Base-by-base conservation (phyloP, 2,797 vertebrate genomes). In the Acrocephalus scirpaceus region DNA sequence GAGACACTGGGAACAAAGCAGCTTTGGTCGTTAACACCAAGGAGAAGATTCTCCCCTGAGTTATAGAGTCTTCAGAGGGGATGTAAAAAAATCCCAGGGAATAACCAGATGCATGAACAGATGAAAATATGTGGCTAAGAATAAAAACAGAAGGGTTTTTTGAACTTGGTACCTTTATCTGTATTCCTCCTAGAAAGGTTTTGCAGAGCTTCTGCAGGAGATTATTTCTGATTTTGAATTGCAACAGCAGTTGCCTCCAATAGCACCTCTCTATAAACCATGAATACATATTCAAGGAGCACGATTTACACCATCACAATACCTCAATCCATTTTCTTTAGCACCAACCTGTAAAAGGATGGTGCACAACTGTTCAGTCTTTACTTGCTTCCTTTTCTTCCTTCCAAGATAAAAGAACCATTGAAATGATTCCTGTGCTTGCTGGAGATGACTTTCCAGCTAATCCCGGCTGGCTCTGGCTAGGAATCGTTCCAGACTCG, bases 331-430 rank as follows among this genome's bases (percentile, higher is more conserved):
- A 38, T 86, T 86, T 61, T 13, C 40, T 56, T 96, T 97, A 94
- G 96, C 96, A 42, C 93, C 95, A 58, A 40, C n/a, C 56, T 86
- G 87, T 48, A 87, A 92, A 70, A 95, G 95, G 69, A 95, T 95
- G 74, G 94, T 85, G 61, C 95, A 82, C 53, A 93, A 84, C 13
- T 74, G 12, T 96, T 97, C 81, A 47, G 29, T 34, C 44, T 86
- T 70, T 40, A 70, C 97, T 66, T 86, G 77, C 48, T 91, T 97
- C 85, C 84, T 97, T 96, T 86, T 97, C n/a, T 79, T 88, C 97
- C 93, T 62, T 91, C 97, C 16, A 92, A 94, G 8, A 92, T 95
- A 93, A 95, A 80, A 65, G 36, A 36, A 36, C 36, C 9, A 36
- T 36, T 36, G 36, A 36, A 36, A 36, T 36, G 36, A 36, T 36